Percentiles rank a stretch among this genome's conserved stretches.
These are phyloP conservation scores for Melitaea cinxia DNA, from an alignment of 1,140 invertebrate genomes.

Conservation along the genomic window DNA sequence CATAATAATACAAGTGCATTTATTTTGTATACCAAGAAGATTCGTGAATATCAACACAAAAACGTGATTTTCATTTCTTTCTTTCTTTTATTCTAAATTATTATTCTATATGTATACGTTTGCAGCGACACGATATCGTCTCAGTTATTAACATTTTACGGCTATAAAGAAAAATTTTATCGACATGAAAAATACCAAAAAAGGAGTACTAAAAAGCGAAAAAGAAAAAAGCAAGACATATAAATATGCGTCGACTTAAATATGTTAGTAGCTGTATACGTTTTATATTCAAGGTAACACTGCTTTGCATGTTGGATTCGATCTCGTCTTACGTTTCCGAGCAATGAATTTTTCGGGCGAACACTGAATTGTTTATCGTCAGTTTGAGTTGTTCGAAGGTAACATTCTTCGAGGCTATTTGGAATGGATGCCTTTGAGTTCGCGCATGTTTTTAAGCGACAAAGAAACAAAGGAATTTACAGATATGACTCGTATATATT, in stretches of 20 bases:
- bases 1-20: no score
- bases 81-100: no score
- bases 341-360: constrained; percentile 48
- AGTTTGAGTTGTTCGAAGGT: constrained; percentile 42
- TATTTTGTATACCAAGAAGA: no score
- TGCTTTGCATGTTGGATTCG: constrained; percentile 34
- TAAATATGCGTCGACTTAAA: constrained; percentile 22
- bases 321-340: constrained; percentile 36
- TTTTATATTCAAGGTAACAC: constrained; percentile 30
- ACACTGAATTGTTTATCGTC: constrained; percentile 12
- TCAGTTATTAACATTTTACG: no score
- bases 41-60: no score
- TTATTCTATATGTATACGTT: no score
- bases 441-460: background rate
- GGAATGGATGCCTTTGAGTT: background rate
- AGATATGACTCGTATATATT: no score
- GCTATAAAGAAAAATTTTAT: background rate
- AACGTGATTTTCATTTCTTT: no score
- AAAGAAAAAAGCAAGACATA: background rate
- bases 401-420: background rate
- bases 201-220: background rate
- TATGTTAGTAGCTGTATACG: constrained; percentile 26
- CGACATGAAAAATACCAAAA: background rate
- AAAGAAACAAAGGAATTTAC: no score
- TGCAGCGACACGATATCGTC: no score